Percentiles rank a stretch among this genome's conserved stretches.
These are phyloP conservation scores for Urosaurus nigricauda DNA, from an alignment of 2,797 vertebrate genomes.

Conservation along the genomic window DNA sequence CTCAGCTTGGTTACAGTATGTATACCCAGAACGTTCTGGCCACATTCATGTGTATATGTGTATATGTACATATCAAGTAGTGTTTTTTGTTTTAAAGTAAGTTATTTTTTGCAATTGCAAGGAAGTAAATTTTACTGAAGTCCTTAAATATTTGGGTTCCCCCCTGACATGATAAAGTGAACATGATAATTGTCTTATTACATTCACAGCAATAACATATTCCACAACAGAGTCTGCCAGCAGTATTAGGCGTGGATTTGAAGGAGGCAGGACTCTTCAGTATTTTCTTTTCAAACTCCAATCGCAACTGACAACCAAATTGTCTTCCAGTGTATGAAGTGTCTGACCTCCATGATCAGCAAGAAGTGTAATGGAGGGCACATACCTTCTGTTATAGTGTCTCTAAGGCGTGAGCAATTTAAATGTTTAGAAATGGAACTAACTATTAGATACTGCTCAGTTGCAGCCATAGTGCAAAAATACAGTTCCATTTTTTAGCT, in stretches of 20 bases:
- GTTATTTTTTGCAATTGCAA: not conserved
- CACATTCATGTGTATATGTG: not conserved
- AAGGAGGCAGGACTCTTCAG: not conserved
- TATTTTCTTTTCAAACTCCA: not conserved
- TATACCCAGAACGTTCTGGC: conserved; percentile 15
- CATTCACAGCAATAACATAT: too few relatives aligned
- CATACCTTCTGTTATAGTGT: not conserved
- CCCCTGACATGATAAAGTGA: not conserved
- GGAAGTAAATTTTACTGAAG: not conserved
- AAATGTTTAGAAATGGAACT: not conserved
- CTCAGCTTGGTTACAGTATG: conserved; percentile 92
- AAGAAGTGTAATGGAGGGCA: not conserved
- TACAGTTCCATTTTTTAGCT: too few relatives aligned
- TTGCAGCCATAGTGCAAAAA: not conserved
- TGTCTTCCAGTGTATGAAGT: not conserved
- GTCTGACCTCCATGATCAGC: not conserved
- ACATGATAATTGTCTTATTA: too few relatives aligned
- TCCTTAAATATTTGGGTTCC: not conserved
- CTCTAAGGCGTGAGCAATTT: not conserved
- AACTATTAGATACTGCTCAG: not conserved
- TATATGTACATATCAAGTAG: not conserved
- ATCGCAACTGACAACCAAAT: not conserved
- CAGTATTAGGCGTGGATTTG: not conserved
- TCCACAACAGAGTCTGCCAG: not conserved
- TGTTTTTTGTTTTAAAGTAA: not conserved